phyloP scores from a whole-genome alignment of 2,113 vertebrate genomes.

The Crotalus helleri region DNA sequence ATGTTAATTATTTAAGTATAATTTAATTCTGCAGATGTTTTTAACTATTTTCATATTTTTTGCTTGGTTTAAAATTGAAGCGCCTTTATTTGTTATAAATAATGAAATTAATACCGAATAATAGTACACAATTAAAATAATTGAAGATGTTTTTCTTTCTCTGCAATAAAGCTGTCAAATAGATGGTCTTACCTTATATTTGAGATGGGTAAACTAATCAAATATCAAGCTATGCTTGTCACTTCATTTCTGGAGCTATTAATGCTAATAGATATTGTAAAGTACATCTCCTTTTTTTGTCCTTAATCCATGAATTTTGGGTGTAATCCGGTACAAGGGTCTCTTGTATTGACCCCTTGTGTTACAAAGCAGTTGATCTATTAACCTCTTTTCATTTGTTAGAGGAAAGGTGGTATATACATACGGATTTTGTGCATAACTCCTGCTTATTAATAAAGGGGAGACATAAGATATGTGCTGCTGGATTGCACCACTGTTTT shows the following conservation, averaged over 20 bases:
- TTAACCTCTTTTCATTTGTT: neutral
- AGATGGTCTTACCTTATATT: conserved; percentile 48
- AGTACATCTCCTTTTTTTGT: conserved; percentile 67
- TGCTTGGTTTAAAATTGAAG: conserved; percentile 85
- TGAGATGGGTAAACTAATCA: conserved; percentile 63
- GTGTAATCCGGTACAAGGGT: neutral
- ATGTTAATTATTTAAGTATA: conserved; percentile 84
- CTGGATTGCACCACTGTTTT: conserved; percentile 53
- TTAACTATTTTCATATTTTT: conserved; percentile 86
- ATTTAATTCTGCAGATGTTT: conserved; percentile 87
- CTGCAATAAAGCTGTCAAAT: conserved; percentile 61
- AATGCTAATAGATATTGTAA: conserved; percentile 60
- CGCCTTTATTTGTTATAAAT: conserved; percentile 81
- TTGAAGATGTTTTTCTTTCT: conserved; percentile 73
- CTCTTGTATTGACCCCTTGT: neutral
- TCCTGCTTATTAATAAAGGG: neutral
- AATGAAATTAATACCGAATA: conserved; percentile 71
- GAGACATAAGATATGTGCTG: neutral
- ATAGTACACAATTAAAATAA: conserved; percentile 67
- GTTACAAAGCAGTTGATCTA: neutral
- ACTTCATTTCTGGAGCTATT: conserved; percentile 70
- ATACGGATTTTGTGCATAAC: neutral
- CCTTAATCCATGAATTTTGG: conserved; percentile 66
- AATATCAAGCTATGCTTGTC: conserved; percentile 58
- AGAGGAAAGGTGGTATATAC: neutral